Evolutionary conservation across 2,888 invertebrate species (phyloP), one percentile per base, ranked within the genome.

Genomic region (Laothoe populi): DNA sequence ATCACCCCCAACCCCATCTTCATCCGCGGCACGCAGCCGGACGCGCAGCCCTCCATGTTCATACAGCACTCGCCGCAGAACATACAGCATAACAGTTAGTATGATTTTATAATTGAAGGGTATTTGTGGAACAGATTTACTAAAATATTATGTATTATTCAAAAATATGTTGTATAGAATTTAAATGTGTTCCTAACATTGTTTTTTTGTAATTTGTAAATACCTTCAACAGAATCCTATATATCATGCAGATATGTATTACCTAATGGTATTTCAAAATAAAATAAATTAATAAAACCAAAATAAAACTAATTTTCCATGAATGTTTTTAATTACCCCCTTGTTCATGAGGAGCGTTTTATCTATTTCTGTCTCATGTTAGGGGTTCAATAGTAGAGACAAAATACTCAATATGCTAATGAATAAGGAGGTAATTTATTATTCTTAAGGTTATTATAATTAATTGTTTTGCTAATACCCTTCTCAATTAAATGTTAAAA

Each of bases 1-100:
- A 86, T 96, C 4, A 94, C 96, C 0, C 96, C 95, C 16, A 97
- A 97, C 88, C 96, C 96, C 7, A 97, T 97, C 75, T 96, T 96
- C 83, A 97, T 98, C 70, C 90, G 97, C 45, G 96, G 97, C 21
- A 94, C 96, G 0, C 97, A 97, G 79, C 95, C 95, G 1, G 97
- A 97, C 79, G 90, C 93, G 0, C 77, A 81, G 11, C 92, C 93
- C 11, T 94, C 95, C 38, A 96, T 98, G 96, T 97, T 97, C 81
- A 97, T 98, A 73, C 96, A 96, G 74, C 95, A 95, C 70, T 96
- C 95, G 70, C 96, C 97, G 13, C 95, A 95, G 70, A 91, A 86
- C 64, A 73, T 90, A 1, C 91, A 83, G 76, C 95, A 71, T 89
- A 77, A 79, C 73, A 88, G 92, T 92, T 72, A 88, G 92, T 90